Conservation (phyloP, 1,140 invertebrate genomes). For the Drosophila insularis region DNA sequence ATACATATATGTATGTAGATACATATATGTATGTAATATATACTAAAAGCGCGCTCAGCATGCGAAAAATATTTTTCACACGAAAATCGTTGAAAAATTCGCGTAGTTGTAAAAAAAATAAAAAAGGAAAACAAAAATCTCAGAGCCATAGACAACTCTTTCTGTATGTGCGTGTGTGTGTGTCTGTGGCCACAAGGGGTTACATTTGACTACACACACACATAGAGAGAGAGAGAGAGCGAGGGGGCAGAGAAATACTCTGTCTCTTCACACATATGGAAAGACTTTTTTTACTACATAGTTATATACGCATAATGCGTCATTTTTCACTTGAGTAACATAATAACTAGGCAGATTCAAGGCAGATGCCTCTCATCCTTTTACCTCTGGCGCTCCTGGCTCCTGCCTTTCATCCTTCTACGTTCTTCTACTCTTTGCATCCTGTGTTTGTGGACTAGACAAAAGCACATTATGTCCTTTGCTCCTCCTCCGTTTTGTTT, state of each 20-base stretch:
- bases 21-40: constrained; percentile 29
- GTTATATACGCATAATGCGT: constrained; percentile 60
- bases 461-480: constrained; percentile 71
- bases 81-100: constrained; percentile 45
- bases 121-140: constrained; percentile 45
- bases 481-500: constrained; percentile 13
- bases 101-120: constrained; percentile 20
- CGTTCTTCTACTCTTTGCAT: constrained; percentile 14
- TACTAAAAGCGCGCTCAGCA: constrained; percentile 35
- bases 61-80: constrained; percentile 50
- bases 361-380: constrained; percentile 11
- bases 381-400: not conserved
- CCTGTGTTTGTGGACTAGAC: constrained; percentile 52
- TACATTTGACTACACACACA: constrained; percentile 15
- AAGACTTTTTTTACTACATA: constrained; percentile 9
- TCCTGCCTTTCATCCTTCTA: not conserved
- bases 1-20: constrained; percentile 52
- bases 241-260: no score
- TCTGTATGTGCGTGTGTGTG: constrained; percentile 17
- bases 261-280: constrained; percentile 4
- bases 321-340: constrained; percentile 70
- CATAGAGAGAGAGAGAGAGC: not conserved
- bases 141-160: constrained; percentile 50
- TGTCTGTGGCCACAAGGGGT: constrained; percentile 53
- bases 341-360: constrained; percentile 44